Base-by-base conservation (phyloP, 2,113 vertebrate genomes). In the Festucalex cinctus region DNA sequence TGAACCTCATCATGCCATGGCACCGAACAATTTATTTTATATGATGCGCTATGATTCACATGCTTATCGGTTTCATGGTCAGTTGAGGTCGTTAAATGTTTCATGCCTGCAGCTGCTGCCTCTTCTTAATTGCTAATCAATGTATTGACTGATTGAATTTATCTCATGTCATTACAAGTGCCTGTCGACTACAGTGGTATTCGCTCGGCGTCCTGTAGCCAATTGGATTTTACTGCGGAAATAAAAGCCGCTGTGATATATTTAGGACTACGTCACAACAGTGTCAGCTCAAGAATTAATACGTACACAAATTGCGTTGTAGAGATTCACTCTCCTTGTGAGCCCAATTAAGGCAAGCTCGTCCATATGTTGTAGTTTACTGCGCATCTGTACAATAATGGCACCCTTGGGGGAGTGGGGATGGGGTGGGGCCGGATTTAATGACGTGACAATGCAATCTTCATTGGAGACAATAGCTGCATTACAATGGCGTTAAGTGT, bases 61-160 rank as follows among this genome's bases (percentile, higher is more conserved):
- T 39, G 58, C 58, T 61, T 39, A 61, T 61, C 26, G 58, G 35
- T n/a, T 58, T 58, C 56, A 58, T 58, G 56, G 56, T 22, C 36
- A 41, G 36, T 61, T 39, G 14, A 61, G 36, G 58, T 61, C 32
- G 3, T 61, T 61, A 61, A 39, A 39, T 39, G 36, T 61, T 61
- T 61, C 22, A 61, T 39, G 36, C 17, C 20, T 7, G 19, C 20
- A 20, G 5, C 58, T 61, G 58, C 20, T 35, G 36, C 20, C 35
- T 61, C 20, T 39, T 20, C 58, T 61, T 39, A 61, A 61, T 61
- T 61, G 58, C 36, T 22, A 61, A 61, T 62, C 39, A 62, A 62
- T 43, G 39, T 24, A 62, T 62, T 24, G 60, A 62, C 60, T 62
- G 59, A 62, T 62, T 41, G 60, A 62, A 62, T 62, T 62, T 62